Percentiles rank a stretch among this genome's conserved stretches.
These are phyloP conservation scores for Crotalus horridus DNA, from an alignment of 2,113 vertebrate species.

Conservation along the genomic window DNA sequence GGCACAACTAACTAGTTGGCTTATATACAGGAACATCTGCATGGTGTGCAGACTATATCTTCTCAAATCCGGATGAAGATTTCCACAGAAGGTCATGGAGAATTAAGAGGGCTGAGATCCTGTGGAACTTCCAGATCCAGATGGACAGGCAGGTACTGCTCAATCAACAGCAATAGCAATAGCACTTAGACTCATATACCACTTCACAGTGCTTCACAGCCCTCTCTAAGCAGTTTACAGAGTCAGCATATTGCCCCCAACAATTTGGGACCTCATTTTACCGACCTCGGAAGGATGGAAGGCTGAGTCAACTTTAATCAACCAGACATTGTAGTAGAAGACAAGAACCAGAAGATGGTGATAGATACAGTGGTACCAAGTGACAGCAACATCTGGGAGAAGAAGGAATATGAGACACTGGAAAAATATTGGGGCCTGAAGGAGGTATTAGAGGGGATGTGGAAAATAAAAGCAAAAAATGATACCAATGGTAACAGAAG, in stretches of 20 bases:
- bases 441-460: neutral
- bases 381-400: neutral
- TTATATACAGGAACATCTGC: no score
- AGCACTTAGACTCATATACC: no score
- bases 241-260: no score
- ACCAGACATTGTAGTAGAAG: neutral
- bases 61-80: neutral
- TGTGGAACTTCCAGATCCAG: neutral
- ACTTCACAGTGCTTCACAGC: no score
- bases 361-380: neutral
- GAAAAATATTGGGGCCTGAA: neutral
- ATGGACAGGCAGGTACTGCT: neutral
- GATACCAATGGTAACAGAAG: neutral
- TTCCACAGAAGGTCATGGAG: neutral
- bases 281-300: no score
- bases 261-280: no score
- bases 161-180: no score
- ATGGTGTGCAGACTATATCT: neutral
- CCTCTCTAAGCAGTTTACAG: no score
- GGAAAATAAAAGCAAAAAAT: neutral
- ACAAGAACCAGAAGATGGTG: neutral
- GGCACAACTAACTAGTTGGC: no score
- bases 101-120: neutral
- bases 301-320: no score
- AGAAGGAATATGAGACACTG: neutral